Base-by-base conservation (phyloP, 92 coral and sea anemone genomes). In the Epizoanthus rinbou region DNA sequence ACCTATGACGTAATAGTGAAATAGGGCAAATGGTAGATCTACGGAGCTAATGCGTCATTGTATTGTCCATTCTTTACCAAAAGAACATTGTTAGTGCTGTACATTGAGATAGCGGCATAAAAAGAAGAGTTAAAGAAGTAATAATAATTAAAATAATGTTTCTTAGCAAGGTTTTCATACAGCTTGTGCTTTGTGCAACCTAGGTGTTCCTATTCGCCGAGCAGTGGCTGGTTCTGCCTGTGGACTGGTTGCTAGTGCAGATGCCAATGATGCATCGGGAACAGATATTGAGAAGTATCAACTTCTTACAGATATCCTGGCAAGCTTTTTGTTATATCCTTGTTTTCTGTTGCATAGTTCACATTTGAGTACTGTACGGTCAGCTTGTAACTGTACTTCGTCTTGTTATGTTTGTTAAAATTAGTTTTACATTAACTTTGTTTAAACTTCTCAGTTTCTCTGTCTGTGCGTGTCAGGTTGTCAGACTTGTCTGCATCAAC, bases 211-310 rank as follows among this genome's bases (percentile, higher is more conserved):
- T 9, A 94, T 93, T 80, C 86, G 78, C 83, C 89, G 88, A 21
- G 95, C 93, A 23, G 96, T 96, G 58, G 98, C 92, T 39, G 98
- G 98, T 7, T 91, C 92, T 2, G 98, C 98, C 47, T 96, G 98
- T 93, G 98, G 98, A 54, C 74, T 96, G 79, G 90, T 94, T 18
- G 88, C 98, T 15, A 94, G 96, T 57, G 47, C 88, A 25, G 98
- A 96, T 88, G 93, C 95, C 6, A 74, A 89, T 72, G 94, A 95
- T 62, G 83, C 97, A 24, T 25, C 64, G 23, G 89, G 89, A 68
- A 63, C 78, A 57, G 94, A 91, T 75, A 88, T 96, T 60, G 93
- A 87, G 21, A 73, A 86, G 25, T 96, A 96, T 87, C 92, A 84
- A 54, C 89, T 96, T 72, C 63, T 95, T 60, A 93, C 98, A 53